Evolutionary conservation across 2,113 vertebrate genomes (phyloP).

Genomic region (Prunella fulvescens): DNA sequence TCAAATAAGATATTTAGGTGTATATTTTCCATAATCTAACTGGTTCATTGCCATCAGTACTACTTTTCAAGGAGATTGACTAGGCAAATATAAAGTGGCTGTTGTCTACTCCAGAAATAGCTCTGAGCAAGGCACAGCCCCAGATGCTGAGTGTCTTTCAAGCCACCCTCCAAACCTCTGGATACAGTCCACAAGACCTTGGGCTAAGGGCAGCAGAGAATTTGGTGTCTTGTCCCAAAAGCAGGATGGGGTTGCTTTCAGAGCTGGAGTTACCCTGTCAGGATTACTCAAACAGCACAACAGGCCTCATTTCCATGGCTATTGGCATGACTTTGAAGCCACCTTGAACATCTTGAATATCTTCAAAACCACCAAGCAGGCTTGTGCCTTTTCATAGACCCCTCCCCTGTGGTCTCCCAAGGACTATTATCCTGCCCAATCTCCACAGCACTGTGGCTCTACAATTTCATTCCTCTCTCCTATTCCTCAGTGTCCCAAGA

Average conservation of each 20-base stretch:
- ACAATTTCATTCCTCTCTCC: neutral
- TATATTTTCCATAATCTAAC: neutral
- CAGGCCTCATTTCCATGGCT: neutral
- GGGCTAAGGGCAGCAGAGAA: neutral
- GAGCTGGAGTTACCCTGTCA: neutral
- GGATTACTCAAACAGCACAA: neutral
- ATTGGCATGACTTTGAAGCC: neutral
- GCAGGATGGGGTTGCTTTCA: neutral
- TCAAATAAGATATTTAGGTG: neutral
- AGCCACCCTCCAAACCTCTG: neutral
- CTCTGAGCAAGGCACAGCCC: neutral
- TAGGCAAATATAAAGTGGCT: neutral
- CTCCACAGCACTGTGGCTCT: neutral
- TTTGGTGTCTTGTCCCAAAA: neutral
- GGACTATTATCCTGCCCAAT: neutral
- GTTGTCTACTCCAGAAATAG: neutral
- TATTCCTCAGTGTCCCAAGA: neutral
- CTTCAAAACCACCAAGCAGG: neutral
- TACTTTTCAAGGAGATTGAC: neutral
- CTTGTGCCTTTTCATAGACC: neutral
- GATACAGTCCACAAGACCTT: neutral
- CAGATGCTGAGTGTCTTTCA: neutral
- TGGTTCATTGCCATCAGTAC: neutral
- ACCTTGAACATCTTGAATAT: neutral
- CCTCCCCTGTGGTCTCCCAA: neutral